phyloP scores from a whole-genome alignment of 2,797 vertebrate species.

The Delichon dasypus region DNA sequence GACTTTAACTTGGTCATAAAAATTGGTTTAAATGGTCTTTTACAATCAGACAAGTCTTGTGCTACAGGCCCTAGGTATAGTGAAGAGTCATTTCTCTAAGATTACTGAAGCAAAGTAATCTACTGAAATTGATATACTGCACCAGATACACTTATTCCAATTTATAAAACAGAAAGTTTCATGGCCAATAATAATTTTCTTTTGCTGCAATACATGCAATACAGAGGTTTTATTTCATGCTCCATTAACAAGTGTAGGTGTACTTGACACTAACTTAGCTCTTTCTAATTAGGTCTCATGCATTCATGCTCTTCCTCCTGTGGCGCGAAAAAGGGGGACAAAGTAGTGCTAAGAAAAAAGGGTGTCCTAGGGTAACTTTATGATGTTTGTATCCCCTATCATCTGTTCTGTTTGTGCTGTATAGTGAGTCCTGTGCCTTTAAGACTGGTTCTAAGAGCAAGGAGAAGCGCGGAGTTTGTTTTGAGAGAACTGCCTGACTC shows the following conservation, averaged over 20 bases:
- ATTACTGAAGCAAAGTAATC: neutral
- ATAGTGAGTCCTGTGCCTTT: too few species aligned
- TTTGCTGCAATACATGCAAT: neutral
- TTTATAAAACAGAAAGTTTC: constrained; percentile 27
- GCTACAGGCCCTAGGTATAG: neutral
- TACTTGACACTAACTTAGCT: constrained; percentile 10
- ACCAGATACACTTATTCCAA: neutral
- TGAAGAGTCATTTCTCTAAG: neutral
- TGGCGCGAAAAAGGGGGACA: neutral
- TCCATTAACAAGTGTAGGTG: constrained; percentile 23
- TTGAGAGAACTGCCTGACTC: too few species aligned
- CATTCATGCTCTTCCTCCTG: neutral
- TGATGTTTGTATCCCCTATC: too few species aligned
- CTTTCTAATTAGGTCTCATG: neutral
- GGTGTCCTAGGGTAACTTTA: too few species aligned
- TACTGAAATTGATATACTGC: neutral
- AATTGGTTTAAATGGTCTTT: neutral
- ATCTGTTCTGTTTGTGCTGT: too few species aligned
- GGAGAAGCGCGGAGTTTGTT: too few species aligned
- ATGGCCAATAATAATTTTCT: constrained; percentile 20
- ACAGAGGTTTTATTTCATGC: constrained; percentile 57
- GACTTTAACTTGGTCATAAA: neutral
- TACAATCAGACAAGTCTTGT: neutral
- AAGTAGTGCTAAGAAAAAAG: neutral
- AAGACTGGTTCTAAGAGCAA: too few species aligned